Percentiles rank a stretch among this genome's conserved stretches.
Evolutionary conservation across 2,797 vertebrate species (phyloP).

Genomic region (Sternarchorhynchus goeldii): DNA sequence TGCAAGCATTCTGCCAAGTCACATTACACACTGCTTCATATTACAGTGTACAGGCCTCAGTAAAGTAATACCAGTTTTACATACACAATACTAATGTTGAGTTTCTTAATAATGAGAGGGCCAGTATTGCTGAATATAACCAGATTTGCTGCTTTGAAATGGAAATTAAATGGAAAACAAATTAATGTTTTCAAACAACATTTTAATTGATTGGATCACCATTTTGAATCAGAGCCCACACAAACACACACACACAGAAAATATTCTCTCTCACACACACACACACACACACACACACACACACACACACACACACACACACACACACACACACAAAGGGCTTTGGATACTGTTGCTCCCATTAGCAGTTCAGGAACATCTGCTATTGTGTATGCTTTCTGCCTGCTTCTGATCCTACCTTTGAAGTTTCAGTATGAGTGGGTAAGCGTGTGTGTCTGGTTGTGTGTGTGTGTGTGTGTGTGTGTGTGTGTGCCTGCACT

Average conservation of each 20-base stretch:
- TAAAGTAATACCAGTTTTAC: slow-evolving; percentile 19
- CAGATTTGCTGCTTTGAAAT: slow-evolving; percentile 18
- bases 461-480: not conserved
- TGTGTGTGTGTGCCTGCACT: slow-evolving; percentile 2
- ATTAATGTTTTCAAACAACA: not conserved
- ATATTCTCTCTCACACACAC: not conserved
- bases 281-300: slow-evolving; percentile 4
- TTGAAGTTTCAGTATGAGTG: slow-evolving; percentile 24
- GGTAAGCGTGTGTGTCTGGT: slow-evolving; percentile 7
- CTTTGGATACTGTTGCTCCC: slow-evolving; percentile 32
- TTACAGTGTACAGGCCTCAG: slow-evolving; percentile 24
- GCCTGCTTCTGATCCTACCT: slow-evolving; percentile 19
- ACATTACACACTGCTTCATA: slow-evolving; percentile 3
- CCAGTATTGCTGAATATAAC: slow-evolving; percentile 30
- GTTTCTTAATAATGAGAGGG: slow-evolving; percentile 15
- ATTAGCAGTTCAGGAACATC: slow-evolving; percentile 40
- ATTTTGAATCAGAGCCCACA: slow-evolving; percentile 28
- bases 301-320: too few relatives aligned
- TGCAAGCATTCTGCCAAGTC: not conserved
- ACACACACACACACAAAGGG: slow-evolving; percentile 3
- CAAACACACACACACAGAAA: slow-evolving; percentile 29
- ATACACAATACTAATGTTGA: slow-evolving; percentile 17
- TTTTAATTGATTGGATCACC: slow-evolving; percentile 20
- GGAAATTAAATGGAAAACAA: slow-evolving; percentile 25
- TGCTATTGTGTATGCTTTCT: slow-evolving; percentile 32